Evolutionary conservation across 2,797 vertebrate genomes (phyloP), one percentile per base, ranked within the genome.

Genomic region (Galagoides demidoff): DNA sequence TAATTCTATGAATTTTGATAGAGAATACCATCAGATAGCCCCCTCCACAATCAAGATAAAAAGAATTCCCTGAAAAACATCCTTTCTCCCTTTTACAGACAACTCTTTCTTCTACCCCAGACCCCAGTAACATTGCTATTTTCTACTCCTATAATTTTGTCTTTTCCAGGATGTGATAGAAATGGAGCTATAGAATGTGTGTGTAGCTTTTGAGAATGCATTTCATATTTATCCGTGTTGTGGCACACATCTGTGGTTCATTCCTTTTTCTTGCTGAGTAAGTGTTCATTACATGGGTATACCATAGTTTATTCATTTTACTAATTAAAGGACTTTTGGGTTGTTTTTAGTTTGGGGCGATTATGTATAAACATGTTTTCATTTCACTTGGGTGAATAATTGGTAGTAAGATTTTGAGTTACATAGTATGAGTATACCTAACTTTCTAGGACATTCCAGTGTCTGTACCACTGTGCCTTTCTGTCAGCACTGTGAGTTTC

Each of bases 161-260:
- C 34, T 74, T 71, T 73, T 89, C 23, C 68, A 43, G 25, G 77
- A 84, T 14, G 43, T 45, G 52, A 57, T 39, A 66, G 73, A 73
- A 84, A 25, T 89, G 25, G 43, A 61, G 39, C 78, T 13, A 64
- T 8, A 49, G 12, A 64, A 14, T 77, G 23, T 1, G 19, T 77
- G 23, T 1, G 5, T 66, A 85, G 57, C 27, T 11, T 88, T 92
- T 64, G 27, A 74, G 16, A 78, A 34, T 29, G 37, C 6, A 78
- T 76, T 89, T 74, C 3, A 29, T 31, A 25, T 59, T 76, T 23
- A 19, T 61, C 29, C 16, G 16, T 81, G 20, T 34, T 57, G 34
- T 20, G 17, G 0, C 25, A 10, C 68, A 1, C 39, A 34, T 20
- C 7, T 4, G 12, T 52, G 23, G 22, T 68, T 55, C 3, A 0